Evolutionary conservation across 2,888 invertebrate species (phyloP).

Genomic region (Thereva nobilitata): DNA sequence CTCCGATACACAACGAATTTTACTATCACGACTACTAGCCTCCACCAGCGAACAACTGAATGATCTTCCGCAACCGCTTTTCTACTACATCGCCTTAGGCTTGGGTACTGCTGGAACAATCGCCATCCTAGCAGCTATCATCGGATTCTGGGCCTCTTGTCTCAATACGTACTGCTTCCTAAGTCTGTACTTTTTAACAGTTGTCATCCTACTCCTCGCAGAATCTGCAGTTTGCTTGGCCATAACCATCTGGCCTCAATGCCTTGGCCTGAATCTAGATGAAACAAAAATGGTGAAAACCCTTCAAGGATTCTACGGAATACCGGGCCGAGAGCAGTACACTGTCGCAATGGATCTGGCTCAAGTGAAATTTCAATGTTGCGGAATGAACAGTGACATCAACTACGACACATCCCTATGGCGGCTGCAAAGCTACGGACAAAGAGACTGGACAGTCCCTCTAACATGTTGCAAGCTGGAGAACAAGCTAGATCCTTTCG

Average conservation of each 20-base stretch:
- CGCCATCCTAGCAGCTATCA: slow-evolving; percentile 69
- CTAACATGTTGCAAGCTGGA: slow-evolving; percentile 72
- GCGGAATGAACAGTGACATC: slow-evolving; percentile 75
- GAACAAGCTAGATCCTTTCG: slow-evolving; percentile 61
- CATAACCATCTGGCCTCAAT: slow-evolving; percentile 77
- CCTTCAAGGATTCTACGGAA: slow-evolving; percentile 75
- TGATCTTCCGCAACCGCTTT: slow-evolving; percentile 70
- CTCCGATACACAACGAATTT: slow-evolving; percentile 70
- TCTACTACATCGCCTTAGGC: slow-evolving; percentile 75
- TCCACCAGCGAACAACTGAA: slow-evolving; percentile 61
- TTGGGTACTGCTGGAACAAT: slow-evolving; percentile 71
- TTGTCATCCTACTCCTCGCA: slow-evolving; percentile 68
- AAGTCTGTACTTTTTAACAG: slow-evolving; percentile 72
- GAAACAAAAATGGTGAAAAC: slow-evolving; percentile 70
- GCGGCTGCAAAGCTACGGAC: slow-evolving; percentile 75
- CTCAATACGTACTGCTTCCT: slow-evolving; percentile 74
- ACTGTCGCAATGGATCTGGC: slow-evolving; percentile 81
- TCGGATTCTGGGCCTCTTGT: slow-evolving; percentile 83
- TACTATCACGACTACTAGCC: slow-evolving; percentile 72
- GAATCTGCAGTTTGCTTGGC: slow-evolving; percentile 73
- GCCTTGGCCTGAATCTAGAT: slow-evolving; percentile 72
- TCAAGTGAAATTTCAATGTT: slow-evolving; percentile 74
- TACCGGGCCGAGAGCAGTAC: slow-evolving; percentile 70
- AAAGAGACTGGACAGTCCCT: slow-evolving; percentile 70
- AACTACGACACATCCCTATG: slow-evolving; percentile 83